Base-by-base conservation (phyloP, 2,797 vertebrate species). In the Takifugu ocellatus region DNA sequence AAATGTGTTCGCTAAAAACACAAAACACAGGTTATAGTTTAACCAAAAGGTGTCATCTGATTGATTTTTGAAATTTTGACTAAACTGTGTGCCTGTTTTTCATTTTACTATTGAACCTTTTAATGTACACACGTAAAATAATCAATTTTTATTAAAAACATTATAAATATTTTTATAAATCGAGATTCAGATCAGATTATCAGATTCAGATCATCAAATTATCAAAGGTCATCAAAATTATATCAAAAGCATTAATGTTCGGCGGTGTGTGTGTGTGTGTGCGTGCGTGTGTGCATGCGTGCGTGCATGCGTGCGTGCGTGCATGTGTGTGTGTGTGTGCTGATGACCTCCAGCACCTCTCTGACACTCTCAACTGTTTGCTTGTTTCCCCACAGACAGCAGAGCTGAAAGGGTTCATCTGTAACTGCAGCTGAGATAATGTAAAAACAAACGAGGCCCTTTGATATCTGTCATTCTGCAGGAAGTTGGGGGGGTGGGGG, bases 361-460 rank as follows among this genome's bases (percentile, higher is more conserved):
- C 70, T 69, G 76, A 79, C 80, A 80, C 77, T 75, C 74, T 56
- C 61, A 63, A 84, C 68, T 72, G 70, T 89, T 82, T 83, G 78
- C 77, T 86, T 83, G 84, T 87, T 87, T 83, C 82, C 73, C 62
- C 74, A 74, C 51, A 81, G 80, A 81, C 75, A 71, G 61, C 75
- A 47, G 53, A 21, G 64, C 43, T 82, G 77, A 86, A 76, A 70
- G 75, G 47, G 58, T 54, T 59, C 59, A 75, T 71, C 77, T 83
- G 79, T 77, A 83, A 66, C 69, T 62, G 79, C 81, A 76, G 81
- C 71, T 73, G 76, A 88, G 84, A 85, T 84, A 66, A 83, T 90
- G 83, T 85, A 84, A 87, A 89, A 86, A 86, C 87, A 89, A 90
- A 90, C 74, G 84, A 48, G 44, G 69, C 63, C 79, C 79, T 78